Percentiles rank a stretch among this genome's conserved stretches.
Evolutionary conservation across 2,797 vertebrate genomes (phyloP).

Genomic region (Eleutherodactylus coqui): DNA sequence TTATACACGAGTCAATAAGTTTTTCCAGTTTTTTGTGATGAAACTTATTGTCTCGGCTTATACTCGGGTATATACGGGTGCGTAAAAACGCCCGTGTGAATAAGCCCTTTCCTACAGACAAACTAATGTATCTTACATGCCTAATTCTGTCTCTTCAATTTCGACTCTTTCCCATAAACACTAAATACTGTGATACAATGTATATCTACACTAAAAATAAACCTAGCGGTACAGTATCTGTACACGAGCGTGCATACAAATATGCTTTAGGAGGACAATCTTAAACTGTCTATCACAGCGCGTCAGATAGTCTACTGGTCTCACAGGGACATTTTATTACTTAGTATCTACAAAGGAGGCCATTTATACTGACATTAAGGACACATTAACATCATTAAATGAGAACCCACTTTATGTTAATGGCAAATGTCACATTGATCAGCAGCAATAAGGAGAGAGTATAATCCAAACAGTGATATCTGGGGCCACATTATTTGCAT

Average conservation of each 20-base stretch:
- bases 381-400: conserved; percentile 86
- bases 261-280: not conserved
- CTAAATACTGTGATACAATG: conserved; percentile 10
- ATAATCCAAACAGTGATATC: conserved; percentile 84
- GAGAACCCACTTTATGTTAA: conserved; percentile 83
- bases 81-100: too few species aligned
- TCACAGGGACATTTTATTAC: conserved; percentile 81
- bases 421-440: conserved; percentile 88
- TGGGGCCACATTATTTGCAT: conserved; percentile 86
- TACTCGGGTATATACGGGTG: too few species aligned
- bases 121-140: not conserved
- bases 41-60: too few species aligned
- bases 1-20: too few species aligned
- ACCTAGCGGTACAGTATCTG: not conserved
- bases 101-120: not conserved
- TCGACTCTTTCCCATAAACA: not conserved
- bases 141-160: not conserved
- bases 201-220: conserved; percentile 13
- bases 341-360: conserved; percentile 83
- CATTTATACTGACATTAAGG: conserved; percentile 87
- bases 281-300: conserved; percentile 7
- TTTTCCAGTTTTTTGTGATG: too few species aligned
- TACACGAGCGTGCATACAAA: not conserved
- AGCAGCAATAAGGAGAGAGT: conserved; percentile 85
- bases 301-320: conserved; percentile 74